These are phyloP conservation scores for Lepidocolaptes lacrymiger DNA, from an alignment of 2,797 vertebrate genomes.

Conservation along the genomic window DNA sequence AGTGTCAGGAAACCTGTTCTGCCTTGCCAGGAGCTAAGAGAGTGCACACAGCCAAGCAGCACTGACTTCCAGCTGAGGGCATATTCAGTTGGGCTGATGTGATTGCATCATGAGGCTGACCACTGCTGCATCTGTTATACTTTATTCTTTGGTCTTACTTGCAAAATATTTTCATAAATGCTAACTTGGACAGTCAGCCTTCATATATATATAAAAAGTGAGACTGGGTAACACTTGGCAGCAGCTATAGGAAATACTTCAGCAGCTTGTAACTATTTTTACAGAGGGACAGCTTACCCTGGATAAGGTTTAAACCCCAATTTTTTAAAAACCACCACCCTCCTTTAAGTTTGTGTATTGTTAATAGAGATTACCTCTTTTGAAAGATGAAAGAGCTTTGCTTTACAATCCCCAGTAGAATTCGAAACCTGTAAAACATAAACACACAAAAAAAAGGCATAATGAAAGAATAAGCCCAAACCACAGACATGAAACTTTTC, in stretches of 20 bases:
- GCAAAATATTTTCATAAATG: conserved; percentile 6
- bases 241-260: conserved; percentile 40
- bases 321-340: not conserved
- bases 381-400: conserved; percentile 90
- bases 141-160: not conserved
- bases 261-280: conserved; percentile 31
- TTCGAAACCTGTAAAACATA: conserved; percentile 84
- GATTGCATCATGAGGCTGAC: not conserved
- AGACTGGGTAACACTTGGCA: conserved; percentile 29
- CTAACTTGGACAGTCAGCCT: not conserved
- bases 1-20: not conserved
- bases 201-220: not conserved
- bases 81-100: not conserved
- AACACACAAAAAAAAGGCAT: not conserved
- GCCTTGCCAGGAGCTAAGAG: not conserved
- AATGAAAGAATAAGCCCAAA: conserved; percentile 45
- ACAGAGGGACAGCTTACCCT: conserved; percentile 11
- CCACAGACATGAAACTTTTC: conserved; percentile 27
- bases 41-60: not conserved
- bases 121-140: not conserved
- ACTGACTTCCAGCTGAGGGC: not conserved
- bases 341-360: conserved; percentile 28
- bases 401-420: conserved; percentile 85
- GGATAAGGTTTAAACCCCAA: not conserved
- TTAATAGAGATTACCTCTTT: conserved; percentile 85